Evolutionary conservation across 2,113 vertebrate species (phyloP), one percentile per base, ranked within the genome.

Genomic region (Ramphastos sulfuratus): DNA sequence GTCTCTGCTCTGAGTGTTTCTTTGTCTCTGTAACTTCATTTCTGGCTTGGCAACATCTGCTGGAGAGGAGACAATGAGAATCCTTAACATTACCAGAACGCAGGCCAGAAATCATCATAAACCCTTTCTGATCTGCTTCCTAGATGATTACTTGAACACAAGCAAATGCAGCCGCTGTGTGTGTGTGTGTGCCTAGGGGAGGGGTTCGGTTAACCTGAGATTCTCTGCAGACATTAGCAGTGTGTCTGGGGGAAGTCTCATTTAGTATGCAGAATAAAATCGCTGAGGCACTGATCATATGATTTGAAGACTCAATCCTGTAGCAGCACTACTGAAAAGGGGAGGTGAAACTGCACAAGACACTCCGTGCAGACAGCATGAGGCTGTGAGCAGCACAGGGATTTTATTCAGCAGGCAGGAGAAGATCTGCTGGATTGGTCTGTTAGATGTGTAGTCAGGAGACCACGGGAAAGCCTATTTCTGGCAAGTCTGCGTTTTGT

Each of bases 301-400:
- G 96, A 97, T 97, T 87, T 37, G 59, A 35, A 67, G 95, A 50
- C 63, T 94, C 93, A 97, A 94, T 96, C 90, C 83, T 25, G 88
- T 95, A 83, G 94, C 97, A 82, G 97, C 95, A 75, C 79, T 44
- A 39, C 61, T 69, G 91, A 94, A 78, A 96, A 94, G 95, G 93
- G 96, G 91, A 89, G 90, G 94, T 88, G 94, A 86, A 80, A 88
- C 58, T 75, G 85, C 90, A 39, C 66, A 69, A 96, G 96, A 95
- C 90, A 24, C 87, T 92, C 54, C 1, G 72, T 15, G 59, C 92
- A 88, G 92, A 75, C 91, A 85, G 94, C 58, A 33, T 39, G 74
- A 89, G 95, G 88, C 95, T 94, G 94, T 15, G 95, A 94, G 94
- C 95, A 86, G 95, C 92, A 89, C 90, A 82, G 35, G 60, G 37